Percentiles rank a stretch among this genome's conserved stretches.
These are phyloP conservation scores for Zootoca vivipara DNA, from an alignment of 2,113 vertebrate species.

Conservation along the genomic window DNA sequence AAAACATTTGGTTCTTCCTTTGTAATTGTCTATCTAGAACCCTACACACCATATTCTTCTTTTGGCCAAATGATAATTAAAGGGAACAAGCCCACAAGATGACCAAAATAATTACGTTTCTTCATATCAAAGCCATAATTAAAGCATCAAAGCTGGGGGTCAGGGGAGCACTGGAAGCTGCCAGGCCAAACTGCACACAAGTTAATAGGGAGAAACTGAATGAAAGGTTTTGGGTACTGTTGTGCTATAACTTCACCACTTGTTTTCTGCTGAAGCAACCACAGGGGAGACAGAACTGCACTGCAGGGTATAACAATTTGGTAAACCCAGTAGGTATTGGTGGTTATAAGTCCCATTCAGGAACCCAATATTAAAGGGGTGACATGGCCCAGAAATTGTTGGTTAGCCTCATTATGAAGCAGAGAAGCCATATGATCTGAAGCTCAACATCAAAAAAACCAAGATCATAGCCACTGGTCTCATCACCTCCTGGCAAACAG, in stretches of 20 bases:
- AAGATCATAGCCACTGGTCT: too few relatives aligned
- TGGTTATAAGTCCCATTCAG: neutral
- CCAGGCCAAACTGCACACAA: fast-evolving
- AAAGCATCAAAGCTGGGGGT: neutral
- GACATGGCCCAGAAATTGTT: neutral
- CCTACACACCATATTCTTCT: neutral
- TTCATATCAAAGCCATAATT: neutral
- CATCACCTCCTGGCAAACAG: too few relatives aligned
- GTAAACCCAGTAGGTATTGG: neutral
- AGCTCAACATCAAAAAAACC: too few relatives aligned
- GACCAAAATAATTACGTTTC: neutral
- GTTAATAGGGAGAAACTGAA: neutral
- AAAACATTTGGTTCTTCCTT: neutral
- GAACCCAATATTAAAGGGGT: neutral
- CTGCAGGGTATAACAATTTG: neutral
- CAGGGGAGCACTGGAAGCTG: neutral
- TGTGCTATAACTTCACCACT: neutral
- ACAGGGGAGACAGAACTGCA: neutral
- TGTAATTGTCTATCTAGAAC: neutral
- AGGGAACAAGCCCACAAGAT: neutral
- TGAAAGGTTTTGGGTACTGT: neutral
- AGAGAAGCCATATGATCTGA: neutral
- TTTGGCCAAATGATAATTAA: neutral
- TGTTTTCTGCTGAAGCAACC: neutral
- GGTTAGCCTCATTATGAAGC: neutral